Conservation (phyloP, 2,888 invertebrate species). For the Lacanobia oleracea region DNA sequence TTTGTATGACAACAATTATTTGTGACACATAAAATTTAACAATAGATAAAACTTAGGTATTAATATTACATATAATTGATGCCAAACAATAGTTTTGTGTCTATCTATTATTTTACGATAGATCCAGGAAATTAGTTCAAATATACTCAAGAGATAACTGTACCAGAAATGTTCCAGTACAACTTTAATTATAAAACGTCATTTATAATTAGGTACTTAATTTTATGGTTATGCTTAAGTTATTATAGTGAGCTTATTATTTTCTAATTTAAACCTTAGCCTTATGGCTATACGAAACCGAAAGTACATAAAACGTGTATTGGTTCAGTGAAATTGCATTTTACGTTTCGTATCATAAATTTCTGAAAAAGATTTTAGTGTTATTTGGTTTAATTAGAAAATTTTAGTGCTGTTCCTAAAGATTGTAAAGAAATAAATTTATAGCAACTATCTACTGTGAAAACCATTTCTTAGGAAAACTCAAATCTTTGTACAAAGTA, state of each 20-base stretch:
- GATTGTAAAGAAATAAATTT: neutral
- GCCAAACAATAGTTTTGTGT: neutral
- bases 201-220: constrained; percentile 6
- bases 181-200: neutral
- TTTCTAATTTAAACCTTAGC: constrained; percentile 3
- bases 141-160: constrained; percentile 5
- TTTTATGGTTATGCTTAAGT: neutral
- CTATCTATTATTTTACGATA: constrained; percentile 20
- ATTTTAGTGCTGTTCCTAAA: neutral
- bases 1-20: constrained; percentile 10
- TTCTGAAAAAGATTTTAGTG: neutral
- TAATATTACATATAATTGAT: neutral
- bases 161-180: neutral
- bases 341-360: constrained; percentile 1
- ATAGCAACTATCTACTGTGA: neutral
- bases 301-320: constrained; percentile 7
- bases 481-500: neutral
- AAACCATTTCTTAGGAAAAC: neutral
- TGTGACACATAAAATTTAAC: neutral
- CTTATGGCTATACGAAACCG: constrained; percentile 3
- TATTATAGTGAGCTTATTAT: constrained; percentile 14
- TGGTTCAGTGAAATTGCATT: constrained; percentile 4
- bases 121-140: constrained; percentile 32
- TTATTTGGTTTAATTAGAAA: neutral
- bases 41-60: constrained; percentile 4